Evolutionary conservation across 2,797 vertebrate genomes (phyloP), one percentile per base, ranked within the genome.

Genomic region (Nannoperca obscura): DNA sequence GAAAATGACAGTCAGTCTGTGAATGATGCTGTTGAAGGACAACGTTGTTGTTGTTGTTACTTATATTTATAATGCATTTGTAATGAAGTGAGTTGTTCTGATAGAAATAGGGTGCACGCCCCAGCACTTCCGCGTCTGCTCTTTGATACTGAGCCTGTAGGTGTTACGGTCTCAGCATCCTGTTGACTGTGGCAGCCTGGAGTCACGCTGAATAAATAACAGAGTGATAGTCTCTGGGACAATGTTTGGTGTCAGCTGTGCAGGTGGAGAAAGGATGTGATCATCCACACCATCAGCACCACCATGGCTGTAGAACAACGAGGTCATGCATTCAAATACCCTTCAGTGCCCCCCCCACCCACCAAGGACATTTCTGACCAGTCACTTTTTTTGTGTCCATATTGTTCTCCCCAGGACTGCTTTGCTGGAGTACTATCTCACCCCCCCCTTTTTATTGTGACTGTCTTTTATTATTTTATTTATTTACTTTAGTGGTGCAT

Each of bases 41-140:
- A 0, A 2, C 19, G 14, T 15, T 4, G 17, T n/a, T 7, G 17
- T n/a, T 7, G 12, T 20, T 3, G 7, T 9, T 32, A 8, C 4
- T 27, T 14, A 7, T 50, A 27, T 50, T 47, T 2, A 38, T 27
- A 10, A 27, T 38, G 19, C 24, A 36, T 34, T 2, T 13, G 24
- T 27, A 27, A 27, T 27, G 24, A 6, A 30, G 2, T 52, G 24
- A 15, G 24, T 59, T 42, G 17, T 24, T 22, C 30, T 19, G 7
- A 30, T 30, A 0, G n/a, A 60, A 40, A 53, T 30, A 20, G 30
- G 15, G 20, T 47, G 4, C 71, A 65, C 71, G 74, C 71, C 58
- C 74, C 55, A 10, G 47, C 9, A 81, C 89, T 89, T 91, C 89
- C 87, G 84, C 49, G 15, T 87, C 69, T 69, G 69, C 50, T 19